These are phyloP conservation scores for Cheilosia variabilis DNA, from an alignment of 2,888 invertebrate species.

Conservation along the genomic window DNA sequence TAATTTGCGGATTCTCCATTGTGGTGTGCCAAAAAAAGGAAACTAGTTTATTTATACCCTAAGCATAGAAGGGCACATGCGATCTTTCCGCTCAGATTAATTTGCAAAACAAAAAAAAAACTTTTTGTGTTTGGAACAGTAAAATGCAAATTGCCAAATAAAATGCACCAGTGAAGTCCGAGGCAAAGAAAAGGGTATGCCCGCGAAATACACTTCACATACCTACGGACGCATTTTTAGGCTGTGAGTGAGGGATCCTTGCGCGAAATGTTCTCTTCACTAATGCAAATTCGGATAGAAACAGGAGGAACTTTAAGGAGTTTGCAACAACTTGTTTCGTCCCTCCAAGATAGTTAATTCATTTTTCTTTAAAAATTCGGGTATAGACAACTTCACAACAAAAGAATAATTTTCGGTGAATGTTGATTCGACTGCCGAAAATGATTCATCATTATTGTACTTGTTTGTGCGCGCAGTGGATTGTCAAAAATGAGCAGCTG, in stretches of 20 bases:
- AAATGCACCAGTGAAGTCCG: slow-evolving; percentile 51
- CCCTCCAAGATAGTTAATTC: slow-evolving; percentile 4
- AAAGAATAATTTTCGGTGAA: slow-evolving; percentile 28
- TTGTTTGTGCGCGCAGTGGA: background rate
- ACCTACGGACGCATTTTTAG: slow-evolving; percentile 5
- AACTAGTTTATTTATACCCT: slow-evolving; percentile 46
- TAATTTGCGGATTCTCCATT: slow-evolving; percentile 52
- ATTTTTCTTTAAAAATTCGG: slow-evolving; percentile 12
- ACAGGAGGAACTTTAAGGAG: slow-evolving; percentile 43
- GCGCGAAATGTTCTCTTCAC: slow-evolving; percentile 36
- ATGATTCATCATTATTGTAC: slow-evolving; percentile 33
- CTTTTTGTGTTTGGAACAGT: slow-evolving; percentile 33
- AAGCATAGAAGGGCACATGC: slow-evolving; percentile 24
- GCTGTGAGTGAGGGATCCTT: slow-evolving; percentile 28
- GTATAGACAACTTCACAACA: slow-evolving; percentile 2
- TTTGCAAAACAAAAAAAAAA: slow-evolving; percentile 20
- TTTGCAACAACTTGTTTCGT: slow-evolving; percentile 57
- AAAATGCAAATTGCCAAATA: slow-evolving; percentile 68
- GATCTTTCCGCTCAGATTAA: slow-evolving; percentile 46
- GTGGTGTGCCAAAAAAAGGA: slow-evolving; percentile 29
- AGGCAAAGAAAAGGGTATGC: slow-evolving; percentile 18
- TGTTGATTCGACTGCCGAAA: slow-evolving; percentile 30
- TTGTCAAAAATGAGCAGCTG: slow-evolving; percentile 40
- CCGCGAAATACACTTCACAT: slow-evolving; percentile 5
- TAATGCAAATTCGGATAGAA: slow-evolving; percentile 45